A percentile compares a stretch with the other conserved stretches of the same genome.
Conservation (phyloP, 2,888 invertebrate genomes). For the Scrobipalpa atriplicella region DNA sequence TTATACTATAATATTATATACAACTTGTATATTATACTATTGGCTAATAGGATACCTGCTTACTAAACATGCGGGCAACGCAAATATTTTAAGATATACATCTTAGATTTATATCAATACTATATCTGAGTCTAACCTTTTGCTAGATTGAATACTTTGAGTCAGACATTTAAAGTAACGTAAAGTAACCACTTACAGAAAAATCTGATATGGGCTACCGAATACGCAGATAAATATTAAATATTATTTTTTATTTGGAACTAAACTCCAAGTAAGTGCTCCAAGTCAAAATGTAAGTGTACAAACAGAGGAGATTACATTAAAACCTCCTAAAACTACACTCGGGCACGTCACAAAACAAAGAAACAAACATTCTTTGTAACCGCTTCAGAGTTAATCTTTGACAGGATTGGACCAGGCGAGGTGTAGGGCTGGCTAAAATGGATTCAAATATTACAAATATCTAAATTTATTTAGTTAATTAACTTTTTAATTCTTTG, state of each 20-base stretch:
- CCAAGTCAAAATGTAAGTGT: conserved; percentile 17
- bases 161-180: not conserved
- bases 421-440: conserved; percentile 27
- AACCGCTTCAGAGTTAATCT: conserved; percentile 31
- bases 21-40: no score
- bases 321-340: conserved; percentile 41
- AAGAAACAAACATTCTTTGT: conserved; percentile 28
- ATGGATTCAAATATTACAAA: no score
- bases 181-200: no score
- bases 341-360: conserved; percentile 29
- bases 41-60: no score
- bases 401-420: conserved; percentile 29
- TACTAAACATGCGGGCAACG: no score
- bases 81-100: not conserved
- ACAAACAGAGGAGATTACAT: conserved; percentile 40
- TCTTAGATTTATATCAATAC: not conserved
- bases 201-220: not conserved
- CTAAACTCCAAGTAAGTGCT: conserved; percentile 9
- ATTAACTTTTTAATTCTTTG: no score
- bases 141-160: no score
- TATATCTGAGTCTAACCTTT: not conserved
- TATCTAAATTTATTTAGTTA: no score
- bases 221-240: not conserved
- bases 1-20: no score
- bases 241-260: not conserved